Evolutionary conservation across 1,140 invertebrate species (phyloP).

Genomic region (Pomacea maculata): DNA sequence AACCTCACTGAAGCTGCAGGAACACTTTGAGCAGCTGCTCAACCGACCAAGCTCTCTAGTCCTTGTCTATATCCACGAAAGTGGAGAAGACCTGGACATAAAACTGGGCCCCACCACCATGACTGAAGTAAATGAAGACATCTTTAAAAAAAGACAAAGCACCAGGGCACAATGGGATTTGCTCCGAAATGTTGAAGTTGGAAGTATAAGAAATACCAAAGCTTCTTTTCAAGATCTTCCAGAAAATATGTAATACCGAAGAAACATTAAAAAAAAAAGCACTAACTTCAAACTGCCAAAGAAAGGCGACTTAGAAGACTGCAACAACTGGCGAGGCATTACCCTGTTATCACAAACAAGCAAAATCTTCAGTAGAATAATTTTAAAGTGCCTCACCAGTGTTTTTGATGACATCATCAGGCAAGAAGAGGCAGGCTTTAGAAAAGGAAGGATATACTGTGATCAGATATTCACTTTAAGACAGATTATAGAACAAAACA

Average conservation of each 20-base stretch:
- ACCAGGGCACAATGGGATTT: constrained; percentile 13
- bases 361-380: constrained; percentile 15
- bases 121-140: constrained; percentile 18
- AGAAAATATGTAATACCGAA: background rate
- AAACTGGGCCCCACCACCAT: constrained; percentile 14
- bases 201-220: background rate
- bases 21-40: constrained; percentile 5
- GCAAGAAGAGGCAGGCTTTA: constrained; percentile 28
- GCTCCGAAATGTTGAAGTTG: background rate
- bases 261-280: constrained; percentile 11
- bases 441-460: constrained; percentile 14
- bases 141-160: constrained; percentile 12
- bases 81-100: constrained; percentile 23
- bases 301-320: constrained; percentile 20
- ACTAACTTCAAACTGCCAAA: constrained; percentile 22
- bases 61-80: constrained; percentile 10
- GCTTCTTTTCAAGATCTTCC: background rate
- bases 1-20: background rate
- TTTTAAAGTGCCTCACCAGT: constrained; percentile 7
- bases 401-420: constrained; percentile 3
- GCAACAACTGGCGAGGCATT: constrained; percentile 30
- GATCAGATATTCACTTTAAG: constrained; percentile 25
- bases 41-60: constrained; percentile 2
- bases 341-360: constrained; percentile 10
- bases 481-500: background rate